Base-by-base conservation (phyloP, 1,140 invertebrate genomes). In the Pseudomyrmex gracilis region DNA sequence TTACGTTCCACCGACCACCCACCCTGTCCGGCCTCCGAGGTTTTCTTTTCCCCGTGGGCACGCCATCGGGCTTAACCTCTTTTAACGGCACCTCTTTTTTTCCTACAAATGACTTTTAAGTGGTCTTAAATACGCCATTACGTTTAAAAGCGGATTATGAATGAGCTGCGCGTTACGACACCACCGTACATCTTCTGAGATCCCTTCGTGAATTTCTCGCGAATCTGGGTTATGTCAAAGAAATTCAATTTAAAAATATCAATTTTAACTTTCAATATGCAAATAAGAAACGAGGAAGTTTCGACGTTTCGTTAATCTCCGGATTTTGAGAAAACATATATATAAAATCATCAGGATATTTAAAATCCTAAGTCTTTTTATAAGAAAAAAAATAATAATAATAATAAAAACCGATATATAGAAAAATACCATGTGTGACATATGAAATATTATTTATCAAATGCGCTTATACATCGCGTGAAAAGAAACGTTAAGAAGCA, bases 61-160 rank as follows among this genome's bases (percentile, higher is more conserved):
- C 17, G 34, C 61, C 20, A 10, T 15, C 2, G 57, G 20, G 13
- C 47, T 83, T 71, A 71, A 74, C 57, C 64, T 67, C 49, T 51
- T 64, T 57, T 55, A 73, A 66, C 45, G 43, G 15, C 47, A 17
- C 12, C 74, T 49, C 58, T 61, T 80, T 88, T 88, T 87, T 76
- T 76, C 66, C 77, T 61, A 70, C 60, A 82, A 87, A 85, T 85
- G 76, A 85, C 83, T 85, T 87, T 82, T 82, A 77, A 88, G 76
- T 85, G 83, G 66, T 43, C 76, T 87, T 87, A 85, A 88, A 85
- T 85, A 85, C 34, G n/a, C 70, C 82, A 87, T 88, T 87, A 87
- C 64, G 53, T 51, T 51, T 74, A 53, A 85, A 85, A 88, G 60
- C 55, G 57, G 22, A 70, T 85, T 87, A 77, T 74, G 74, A 88